Conservation (phyloP, 2,113 vertebrate genomes). For the Oceanodroma tethys region DNA sequence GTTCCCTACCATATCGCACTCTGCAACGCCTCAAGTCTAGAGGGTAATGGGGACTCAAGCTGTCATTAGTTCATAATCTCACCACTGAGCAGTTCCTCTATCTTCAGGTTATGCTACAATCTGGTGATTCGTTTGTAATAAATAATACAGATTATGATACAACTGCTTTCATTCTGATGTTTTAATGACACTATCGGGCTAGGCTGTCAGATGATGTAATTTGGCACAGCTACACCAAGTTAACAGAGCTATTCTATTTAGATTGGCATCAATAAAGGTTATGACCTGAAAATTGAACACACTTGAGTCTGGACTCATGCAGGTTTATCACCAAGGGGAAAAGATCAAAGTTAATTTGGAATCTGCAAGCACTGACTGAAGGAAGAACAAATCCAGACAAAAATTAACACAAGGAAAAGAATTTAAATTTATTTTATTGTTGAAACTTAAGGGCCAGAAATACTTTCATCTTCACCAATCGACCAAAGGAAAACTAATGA, state of each 20-base stretch:
- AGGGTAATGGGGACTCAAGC: background rate
- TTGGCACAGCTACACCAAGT: background rate
- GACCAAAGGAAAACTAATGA: background rate
- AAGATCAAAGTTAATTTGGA: background rate
- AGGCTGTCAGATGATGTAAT: background rate
- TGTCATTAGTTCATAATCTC: background rate
- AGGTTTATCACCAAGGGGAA: background rate
- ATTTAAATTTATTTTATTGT: background rate
- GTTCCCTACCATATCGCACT: background rate
- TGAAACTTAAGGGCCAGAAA: background rate
- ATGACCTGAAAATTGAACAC: background rate
- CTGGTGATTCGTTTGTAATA: background rate
- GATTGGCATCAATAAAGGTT: background rate
- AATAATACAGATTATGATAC: background rate
- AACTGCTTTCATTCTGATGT: background rate
- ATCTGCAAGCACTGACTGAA: background rate
- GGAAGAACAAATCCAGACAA: background rate
- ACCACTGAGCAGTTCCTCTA: background rate
- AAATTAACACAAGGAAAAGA: background rate
- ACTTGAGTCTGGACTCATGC: background rate
- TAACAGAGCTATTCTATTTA: background rate
- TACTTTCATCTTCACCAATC: background rate
- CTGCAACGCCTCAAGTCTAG: background rate
- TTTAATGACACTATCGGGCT: background rate
- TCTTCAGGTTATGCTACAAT: background rate